Evolutionary conservation across 2,113 vertebrate genomes (phyloP).

Genomic region (Psilopsiagon aymara): DNA sequence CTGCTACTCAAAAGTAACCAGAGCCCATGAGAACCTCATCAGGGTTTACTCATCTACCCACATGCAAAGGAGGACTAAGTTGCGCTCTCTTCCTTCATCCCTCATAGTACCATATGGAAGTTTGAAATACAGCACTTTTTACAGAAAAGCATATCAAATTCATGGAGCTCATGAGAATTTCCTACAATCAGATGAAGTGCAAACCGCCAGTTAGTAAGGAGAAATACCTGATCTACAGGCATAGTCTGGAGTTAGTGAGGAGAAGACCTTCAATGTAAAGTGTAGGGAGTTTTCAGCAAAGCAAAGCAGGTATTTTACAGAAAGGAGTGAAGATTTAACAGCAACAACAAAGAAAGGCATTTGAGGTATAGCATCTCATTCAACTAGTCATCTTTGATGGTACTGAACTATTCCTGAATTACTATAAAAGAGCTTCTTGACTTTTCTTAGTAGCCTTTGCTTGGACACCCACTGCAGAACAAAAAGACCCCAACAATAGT

Average conservation of each 20-base stretch:
- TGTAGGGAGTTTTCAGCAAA: background rate
- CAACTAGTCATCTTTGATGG: background rate
- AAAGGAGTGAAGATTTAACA: background rate
- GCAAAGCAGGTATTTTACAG: background rate
- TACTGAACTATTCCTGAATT: background rate
- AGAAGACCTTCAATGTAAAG: background rate
- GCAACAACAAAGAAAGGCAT: background rate
- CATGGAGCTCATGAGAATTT: background rate
- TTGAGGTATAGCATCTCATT: background rate
- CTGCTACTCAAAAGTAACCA: background rate
- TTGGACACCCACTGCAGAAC: background rate
- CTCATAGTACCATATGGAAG: background rate
- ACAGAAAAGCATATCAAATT: background rate
- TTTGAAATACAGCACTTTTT: background rate
- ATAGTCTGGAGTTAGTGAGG: background rate
- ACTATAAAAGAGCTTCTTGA: background rate
- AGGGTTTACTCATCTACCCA: background rate
- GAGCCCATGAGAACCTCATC: background rate
- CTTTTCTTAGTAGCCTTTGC: background rate
- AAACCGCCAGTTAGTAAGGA: background rate
- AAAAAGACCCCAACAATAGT: background rate
- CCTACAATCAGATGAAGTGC: background rate
- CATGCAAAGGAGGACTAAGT: background rate
- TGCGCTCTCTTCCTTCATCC: accelerated
- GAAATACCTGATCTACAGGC: background rate